These are phyloP conservation scores for Dryadula phaetusa DNA, from an alignment of 2,888 invertebrate genomes.

Conservation along the genomic window DNA sequence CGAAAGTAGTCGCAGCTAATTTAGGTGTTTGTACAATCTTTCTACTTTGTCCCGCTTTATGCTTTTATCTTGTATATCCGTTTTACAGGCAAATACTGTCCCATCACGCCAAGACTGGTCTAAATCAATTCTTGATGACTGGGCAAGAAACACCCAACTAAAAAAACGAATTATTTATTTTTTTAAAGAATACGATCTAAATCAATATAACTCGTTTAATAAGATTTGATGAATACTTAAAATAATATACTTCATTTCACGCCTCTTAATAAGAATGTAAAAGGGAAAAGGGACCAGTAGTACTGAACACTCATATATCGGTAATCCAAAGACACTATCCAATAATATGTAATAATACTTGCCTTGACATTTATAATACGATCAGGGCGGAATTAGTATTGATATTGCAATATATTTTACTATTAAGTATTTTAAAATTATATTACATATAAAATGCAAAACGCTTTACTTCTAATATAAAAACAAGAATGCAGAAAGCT, in stretches of 20 bases:
- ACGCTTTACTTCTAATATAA: neutral
- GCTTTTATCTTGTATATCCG: too few relatives aligned
- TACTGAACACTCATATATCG: neutral
- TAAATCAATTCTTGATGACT: too few relatives aligned
- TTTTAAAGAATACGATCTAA: neutral
- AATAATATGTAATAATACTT: neutral
- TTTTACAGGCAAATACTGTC: too few relatives aligned
- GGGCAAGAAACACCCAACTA: neutral
- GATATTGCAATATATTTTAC: neutral
- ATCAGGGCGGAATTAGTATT: neutral
- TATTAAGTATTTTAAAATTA: neutral
- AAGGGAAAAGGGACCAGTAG: neutral
- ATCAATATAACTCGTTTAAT: too few relatives aligned
- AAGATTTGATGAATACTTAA: too few relatives aligned
- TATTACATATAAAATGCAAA: neutral
- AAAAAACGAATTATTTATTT: neutral
- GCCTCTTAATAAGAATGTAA: neutral
- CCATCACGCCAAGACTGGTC: too few relatives aligned
- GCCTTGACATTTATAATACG: neutral
- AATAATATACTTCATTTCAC: neutral
- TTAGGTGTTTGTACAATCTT: neutral
- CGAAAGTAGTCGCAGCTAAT: neutral
- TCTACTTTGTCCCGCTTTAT: too few relatives aligned
- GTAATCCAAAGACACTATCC: neutral
- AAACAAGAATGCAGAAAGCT: neutral